These are phyloP conservation scores for Sebastolobus altivelis DNA, from an alignment of 2,797 vertebrate genomes.

Conservation along the genomic window DNA sequence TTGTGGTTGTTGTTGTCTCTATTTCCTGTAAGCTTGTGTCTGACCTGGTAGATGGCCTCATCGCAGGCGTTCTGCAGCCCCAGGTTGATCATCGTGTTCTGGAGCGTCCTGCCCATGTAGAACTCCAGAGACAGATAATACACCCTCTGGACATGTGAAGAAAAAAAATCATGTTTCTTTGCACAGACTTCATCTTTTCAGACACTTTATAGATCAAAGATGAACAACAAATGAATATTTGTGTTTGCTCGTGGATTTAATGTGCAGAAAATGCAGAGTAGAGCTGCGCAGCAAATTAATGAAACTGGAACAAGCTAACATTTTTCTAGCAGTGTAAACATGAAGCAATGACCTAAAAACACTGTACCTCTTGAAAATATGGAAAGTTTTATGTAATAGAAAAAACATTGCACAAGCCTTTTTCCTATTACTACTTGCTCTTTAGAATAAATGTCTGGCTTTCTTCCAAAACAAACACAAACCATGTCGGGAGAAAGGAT, in stretches of 20 bases:
- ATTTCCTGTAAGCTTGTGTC: not conserved
- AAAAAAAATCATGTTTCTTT: not conserved
- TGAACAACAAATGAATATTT: not conserved
- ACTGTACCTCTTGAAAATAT: not conserved
- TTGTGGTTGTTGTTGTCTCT: not conserved
- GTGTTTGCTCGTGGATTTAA: not conserved
- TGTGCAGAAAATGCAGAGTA: not conserved
- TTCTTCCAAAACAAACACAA: not conserved
- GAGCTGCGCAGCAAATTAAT: not conserved
- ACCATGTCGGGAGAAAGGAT: not conserved
- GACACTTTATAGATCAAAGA: not conserved
- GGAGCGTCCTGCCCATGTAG: constrained; percentile 96
- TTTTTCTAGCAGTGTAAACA: constrained; percentile 18
- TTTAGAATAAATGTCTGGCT: accelerated
- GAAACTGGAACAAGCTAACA: not conserved
- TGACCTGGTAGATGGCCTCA: constrained; percentile 97
- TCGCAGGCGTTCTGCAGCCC: constrained; percentile 97
- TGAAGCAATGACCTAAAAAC: constrained; percentile 16
- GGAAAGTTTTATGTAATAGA: constrained; percentile 13
- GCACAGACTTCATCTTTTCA: not conserved
- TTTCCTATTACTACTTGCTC: not conserved
- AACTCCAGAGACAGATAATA: constrained; percentile 99
- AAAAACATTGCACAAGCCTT: not conserved
- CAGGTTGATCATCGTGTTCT: constrained; percentile 99
- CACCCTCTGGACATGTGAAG: constrained; percentile 86